These are phyloP conservation scores for Copidosoma aretas DNA, from an alignment of 2,888 invertebrate species.

Conservation along the genomic window DNA sequence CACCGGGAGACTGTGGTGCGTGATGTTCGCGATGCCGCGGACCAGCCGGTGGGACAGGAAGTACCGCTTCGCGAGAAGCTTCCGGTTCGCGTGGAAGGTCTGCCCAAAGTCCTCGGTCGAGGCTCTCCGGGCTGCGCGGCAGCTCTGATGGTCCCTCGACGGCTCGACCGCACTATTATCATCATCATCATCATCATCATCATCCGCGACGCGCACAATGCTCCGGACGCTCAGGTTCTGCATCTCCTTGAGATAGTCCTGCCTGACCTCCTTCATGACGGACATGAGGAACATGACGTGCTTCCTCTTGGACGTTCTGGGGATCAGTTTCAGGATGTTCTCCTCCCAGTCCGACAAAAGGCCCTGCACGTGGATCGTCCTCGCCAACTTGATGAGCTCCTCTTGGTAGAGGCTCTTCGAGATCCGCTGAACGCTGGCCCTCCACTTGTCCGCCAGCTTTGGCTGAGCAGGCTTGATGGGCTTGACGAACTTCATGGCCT, in stretches of 20 bases:
- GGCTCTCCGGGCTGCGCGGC: neutral
- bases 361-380: conserved; percentile 30
- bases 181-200: conserved; percentile 18
- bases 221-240: conserved; percentile 42
- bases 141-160: neutral
- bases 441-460: conserved; percentile 35
- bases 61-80: conserved; percentile 46
- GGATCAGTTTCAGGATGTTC: conserved; percentile 51
- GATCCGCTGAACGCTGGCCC: conserved; percentile 30
- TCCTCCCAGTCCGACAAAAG: conserved; percentile 53
- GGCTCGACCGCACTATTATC: too few species aligned
- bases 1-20: conserved; percentile 59
- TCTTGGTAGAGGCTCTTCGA: conserved; percentile 35
- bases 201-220: conserved; percentile 20
- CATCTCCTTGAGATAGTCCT: conserved; percentile 52
- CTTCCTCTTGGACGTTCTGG: conserved; percentile 42
- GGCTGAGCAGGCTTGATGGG: conserved; percentile 20
- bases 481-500: conserved; percentile 36
- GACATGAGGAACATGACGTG: conserved; percentile 45
- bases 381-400: conserved; percentile 35
- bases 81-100: conserved; percentile 19
- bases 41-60: conserved; percentile 52
- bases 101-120: conserved; percentile 10
- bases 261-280: conserved; percentile 49
- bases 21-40: conserved; percentile 47